Conservation (phyloP, 1,140 invertebrate species). For the Aphaenogaster floridana region DNA sequence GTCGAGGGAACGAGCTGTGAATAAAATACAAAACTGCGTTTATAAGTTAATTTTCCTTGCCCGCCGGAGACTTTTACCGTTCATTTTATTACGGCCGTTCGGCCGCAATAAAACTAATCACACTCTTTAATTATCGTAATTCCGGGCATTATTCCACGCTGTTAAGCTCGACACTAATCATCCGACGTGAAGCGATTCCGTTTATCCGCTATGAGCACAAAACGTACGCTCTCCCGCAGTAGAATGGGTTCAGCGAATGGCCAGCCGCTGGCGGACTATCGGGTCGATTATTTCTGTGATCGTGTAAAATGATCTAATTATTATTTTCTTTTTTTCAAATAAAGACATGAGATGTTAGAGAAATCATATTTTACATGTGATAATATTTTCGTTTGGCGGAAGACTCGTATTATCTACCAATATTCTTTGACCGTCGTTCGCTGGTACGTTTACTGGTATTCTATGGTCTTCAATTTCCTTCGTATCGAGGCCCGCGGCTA, state of each 20-base stretch:
- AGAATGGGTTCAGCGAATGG: neutral
- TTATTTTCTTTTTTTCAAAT: constrained; percentile 18
- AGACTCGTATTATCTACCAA: constrained; percentile 2
- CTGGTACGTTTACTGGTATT: neutral
- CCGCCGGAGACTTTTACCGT: constrained; percentile 31
- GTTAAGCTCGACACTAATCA: constrained; percentile 73
- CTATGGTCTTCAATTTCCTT: constrained; percentile 50
- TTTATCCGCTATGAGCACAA: constrained; percentile 59
- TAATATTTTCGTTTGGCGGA: constrained; percentile 21
- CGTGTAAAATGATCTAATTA: constrained; percentile 1
- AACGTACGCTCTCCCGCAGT: constrained; percentile 58
- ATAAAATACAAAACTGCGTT: constrained; percentile 38
- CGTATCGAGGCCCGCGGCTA: constrained; percentile 64
- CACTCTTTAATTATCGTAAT: constrained; percentile 63
- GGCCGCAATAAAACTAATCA: constrained; percentile 58
- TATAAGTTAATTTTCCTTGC: constrained; percentile 47
- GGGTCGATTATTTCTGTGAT: neutral
- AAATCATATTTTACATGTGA: neutral
- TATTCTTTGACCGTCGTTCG: constrained; percentile 18
- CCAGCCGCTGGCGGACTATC: neutral
- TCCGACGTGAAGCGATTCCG: constrained; percentile 64
- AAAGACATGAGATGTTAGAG: neutral
- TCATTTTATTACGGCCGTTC: constrained; percentile 46
- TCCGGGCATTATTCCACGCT: constrained; percentile 56
- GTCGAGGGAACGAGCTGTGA: neutral